A percentile compares a stretch with the other conserved stretches of the same genome.
These are phyloP conservation scores for Argyrosomus japonicus DNA, from an alignment of 2,113 vertebrate species.

Conservation along the genomic window DNA sequence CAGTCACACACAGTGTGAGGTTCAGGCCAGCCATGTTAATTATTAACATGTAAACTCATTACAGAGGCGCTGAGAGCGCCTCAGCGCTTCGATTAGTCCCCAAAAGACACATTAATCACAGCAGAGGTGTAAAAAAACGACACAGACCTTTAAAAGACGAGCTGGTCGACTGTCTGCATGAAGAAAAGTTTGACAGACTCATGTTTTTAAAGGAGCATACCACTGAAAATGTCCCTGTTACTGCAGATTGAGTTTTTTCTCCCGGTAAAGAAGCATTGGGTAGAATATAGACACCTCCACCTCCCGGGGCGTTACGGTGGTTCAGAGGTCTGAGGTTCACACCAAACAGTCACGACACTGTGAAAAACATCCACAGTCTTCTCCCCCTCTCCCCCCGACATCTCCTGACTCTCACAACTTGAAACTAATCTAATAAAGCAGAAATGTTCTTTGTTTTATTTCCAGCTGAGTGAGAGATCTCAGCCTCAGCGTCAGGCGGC, in stretches of 20 bases:
- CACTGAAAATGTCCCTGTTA: too few relatives aligned
- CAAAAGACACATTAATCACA: not conserved
- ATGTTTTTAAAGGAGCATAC: too few relatives aligned
- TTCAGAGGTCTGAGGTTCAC: not conserved
- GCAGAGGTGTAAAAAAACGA: not conserved
- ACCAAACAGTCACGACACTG: not conserved
- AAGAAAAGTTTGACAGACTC: not conserved
- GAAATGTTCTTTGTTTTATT: not conserved
- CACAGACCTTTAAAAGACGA: not conserved
- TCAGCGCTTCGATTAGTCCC: too few relatives aligned
- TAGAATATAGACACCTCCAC: too few relatives aligned
- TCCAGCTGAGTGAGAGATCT: not conserved
- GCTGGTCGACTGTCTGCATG: not conserved
- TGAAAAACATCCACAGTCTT: not conserved
- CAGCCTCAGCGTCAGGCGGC: not conserved
- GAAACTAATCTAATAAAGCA: not conserved
- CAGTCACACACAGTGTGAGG: not conserved
- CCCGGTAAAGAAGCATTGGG: not conserved
- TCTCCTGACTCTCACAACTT: not conserved
- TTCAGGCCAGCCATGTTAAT: not conserved
- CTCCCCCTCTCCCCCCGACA: too few relatives aligned
- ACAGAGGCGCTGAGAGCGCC: not conserved
- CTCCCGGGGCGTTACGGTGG: not conserved
- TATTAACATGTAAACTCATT: constrained; percentile 28
- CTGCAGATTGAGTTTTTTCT: too few relatives aligned